Evolutionary conservation across 2,888 invertebrate genomes (phyloP).

Genomic region (Carcina quercana): DNA sequence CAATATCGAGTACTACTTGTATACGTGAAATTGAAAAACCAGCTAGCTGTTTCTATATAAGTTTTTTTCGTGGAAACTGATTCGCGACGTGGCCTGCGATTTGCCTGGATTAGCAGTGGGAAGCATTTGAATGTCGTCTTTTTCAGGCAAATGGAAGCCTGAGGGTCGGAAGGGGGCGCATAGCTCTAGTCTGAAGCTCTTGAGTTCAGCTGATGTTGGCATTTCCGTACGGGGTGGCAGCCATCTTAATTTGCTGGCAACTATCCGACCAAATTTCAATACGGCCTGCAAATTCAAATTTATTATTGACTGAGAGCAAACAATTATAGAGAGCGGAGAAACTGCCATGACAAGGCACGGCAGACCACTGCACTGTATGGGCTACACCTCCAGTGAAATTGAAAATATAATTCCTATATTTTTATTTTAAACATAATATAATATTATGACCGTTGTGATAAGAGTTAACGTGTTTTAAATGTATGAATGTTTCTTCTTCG

Average conservation of each 20-base stretch:
- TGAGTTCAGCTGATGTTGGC: constrained; percentile 42
- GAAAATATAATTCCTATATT: constrained; percentile 1
- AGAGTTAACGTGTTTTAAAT: not conserved
- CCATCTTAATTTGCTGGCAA: constrained; percentile 24
- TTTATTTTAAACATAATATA: not conserved
- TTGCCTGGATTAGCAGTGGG: too few species aligned
- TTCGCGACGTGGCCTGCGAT: too few species aligned
- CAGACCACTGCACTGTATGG: too few species aligned
- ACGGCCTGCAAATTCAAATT: constrained; percentile 31
- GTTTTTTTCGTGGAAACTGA: too few species aligned
- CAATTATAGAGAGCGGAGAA: too few species aligned
- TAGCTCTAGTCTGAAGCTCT: constrained; percentile 45
- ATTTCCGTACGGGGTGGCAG: constrained; percentile 31
- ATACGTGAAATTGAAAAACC: too few species aligned
- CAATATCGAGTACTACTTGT: too few species aligned
- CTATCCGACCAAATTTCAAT: constrained; percentile 43
- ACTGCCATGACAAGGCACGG: too few species aligned
- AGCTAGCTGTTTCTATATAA: too few species aligned
- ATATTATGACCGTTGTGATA: not conserved
- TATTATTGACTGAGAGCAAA: constrained; percentile 2
- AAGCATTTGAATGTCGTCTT: too few species aligned
- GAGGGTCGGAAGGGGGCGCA: constrained; percentile 32
- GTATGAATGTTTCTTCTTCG: too few species aligned
- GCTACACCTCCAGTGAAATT: too few species aligned
- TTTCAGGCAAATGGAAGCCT: not conserved